A percentile compares a stretch with the other conserved stretches of the same genome.
Evolutionary conservation across 2,113 vertebrate species (phyloP).

Genomic region (Tamias sibiricus): DNA sequence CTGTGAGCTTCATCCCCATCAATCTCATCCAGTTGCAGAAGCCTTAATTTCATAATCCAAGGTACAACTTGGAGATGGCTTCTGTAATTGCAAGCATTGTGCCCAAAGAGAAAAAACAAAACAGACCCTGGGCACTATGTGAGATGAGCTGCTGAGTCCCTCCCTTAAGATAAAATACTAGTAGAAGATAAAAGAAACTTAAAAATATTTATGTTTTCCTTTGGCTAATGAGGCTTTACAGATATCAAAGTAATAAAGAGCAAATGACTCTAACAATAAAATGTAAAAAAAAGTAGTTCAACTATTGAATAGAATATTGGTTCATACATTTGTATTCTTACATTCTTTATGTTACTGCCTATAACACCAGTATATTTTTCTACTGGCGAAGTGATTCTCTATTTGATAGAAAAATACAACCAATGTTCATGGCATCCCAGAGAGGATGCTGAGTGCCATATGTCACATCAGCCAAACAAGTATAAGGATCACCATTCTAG

Average conservation of each 20-base stretch:
- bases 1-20: neutral
- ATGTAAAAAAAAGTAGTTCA: neutral
- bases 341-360: neutral
- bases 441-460: neutral
- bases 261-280: constrained; percentile 1
- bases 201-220: neutral
- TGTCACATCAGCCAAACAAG: neutral
- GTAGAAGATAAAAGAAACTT: neutral
- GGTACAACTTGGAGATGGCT: neutral
- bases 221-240: neutral
- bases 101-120: neutral
- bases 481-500: neutral
- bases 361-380: neutral
- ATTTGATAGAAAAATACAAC: neutral
- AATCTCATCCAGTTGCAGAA: neutral
- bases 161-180: neutral
- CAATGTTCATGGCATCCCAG: neutral
- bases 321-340: neutral
- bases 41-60: neutral
- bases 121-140: neutral
- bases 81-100: neutral
- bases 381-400: neutral
- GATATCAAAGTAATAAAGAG: constrained; percentile 24
- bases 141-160: neutral
- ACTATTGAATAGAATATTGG: neutral